A percentile compares a stretch with the other conserved stretches of the same genome.
phyloP scores from a whole-genome alignment of 2,888 invertebrate species.

The Chalcosyrphus nemorum region DNA sequence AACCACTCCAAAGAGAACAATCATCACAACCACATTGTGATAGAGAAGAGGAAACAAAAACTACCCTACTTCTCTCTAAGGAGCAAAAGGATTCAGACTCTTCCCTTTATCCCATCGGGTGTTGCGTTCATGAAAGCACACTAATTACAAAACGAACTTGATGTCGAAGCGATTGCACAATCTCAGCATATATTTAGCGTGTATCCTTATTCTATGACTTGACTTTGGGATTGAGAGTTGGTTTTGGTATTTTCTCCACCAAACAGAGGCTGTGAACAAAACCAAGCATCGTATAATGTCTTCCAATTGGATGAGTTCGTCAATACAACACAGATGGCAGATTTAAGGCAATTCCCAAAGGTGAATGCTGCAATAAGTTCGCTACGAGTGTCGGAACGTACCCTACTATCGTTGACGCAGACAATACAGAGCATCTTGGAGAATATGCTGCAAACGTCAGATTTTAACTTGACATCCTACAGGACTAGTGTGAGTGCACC shows the following conservation, averaged over 20 bases:
- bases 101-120: neutral
- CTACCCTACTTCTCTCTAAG: neutral
- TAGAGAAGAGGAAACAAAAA: slow-evolving; percentile 33
- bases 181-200: neutral
- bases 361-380: slow-evolving; percentile 80
- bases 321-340: slow-evolving; percentile 85
- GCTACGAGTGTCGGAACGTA: slow-evolving; percentile 80
- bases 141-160: slow-evolving; percentile 46
- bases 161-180: neutral
- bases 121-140: slow-evolving; percentile 40
- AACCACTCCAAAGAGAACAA: slow-evolving; percentile 17
- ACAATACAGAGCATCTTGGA: slow-evolving; percentile 81
- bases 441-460: slow-evolving; percentile 81
- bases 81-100: neutral
- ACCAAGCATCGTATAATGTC: slow-evolving; percentile 88
- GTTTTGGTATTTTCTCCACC: neutral
- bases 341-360: slow-evolving; percentile 81
- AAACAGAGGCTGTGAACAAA: slow-evolving; percentile 87
- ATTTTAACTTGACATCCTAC: slow-evolving; percentile 81
- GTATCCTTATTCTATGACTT: slow-evolving; percentile 22
- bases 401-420: slow-evolving; percentile 80
- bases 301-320: slow-evolving; percentile 88
- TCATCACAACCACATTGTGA: slow-evolving; percentile 27
- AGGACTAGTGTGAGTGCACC: slow-evolving; percentile 80
- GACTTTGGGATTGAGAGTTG: neutral